Evolutionary conservation across 1,140 invertebrate genomes (phyloP), one percentile per base, ranked within the genome.

Genomic region (Platyura marginata): DNA sequence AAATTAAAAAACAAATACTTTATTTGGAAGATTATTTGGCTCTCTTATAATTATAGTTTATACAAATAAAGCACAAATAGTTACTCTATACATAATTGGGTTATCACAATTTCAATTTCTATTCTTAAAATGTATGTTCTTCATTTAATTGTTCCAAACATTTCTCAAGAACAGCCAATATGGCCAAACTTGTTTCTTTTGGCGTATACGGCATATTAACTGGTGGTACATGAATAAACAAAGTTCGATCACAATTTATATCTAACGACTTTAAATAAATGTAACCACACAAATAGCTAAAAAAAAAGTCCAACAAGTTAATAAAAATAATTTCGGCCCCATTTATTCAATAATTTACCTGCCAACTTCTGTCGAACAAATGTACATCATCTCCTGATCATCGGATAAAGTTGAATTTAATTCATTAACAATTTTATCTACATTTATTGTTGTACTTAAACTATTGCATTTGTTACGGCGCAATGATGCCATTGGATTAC

Each of bases 171-270:
- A 75, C 65, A 44, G 63, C 52, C 18, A 55, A 53, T n/a, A 77
- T 46, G 45, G 67, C 70, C 40, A 63, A 52, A 1, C 69, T 63
- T n/a, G 65, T 60, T 57, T 70, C 56, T 21, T 54, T n/a, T 9
- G 56, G 62, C 2, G 62, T 51, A 48, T 72, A 75, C 1, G 66
- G 68, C 15, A 57, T 50, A 46, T 69, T 43, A n/a, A 73, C 50
- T n/a, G 67, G 62, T 5, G 75, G 75, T 3, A 77, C 72, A 56
- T 77, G 75, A 18, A 77, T 53, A 55, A 77, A 77, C 10, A 77
- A 37, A 18, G 62, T 63, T 22, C 61, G 59, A 9, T 57, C 50
- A 13, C 47, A 47, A 49, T 72, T 49, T 40, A 68, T 55, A 44
- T 60, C 59, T 15, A 77, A 48, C 1, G 74, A 77, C 42, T 69